A percentile compares a stretch with the other conserved stretches of the same genome.
These are phyloP conservation scores for Drosophila nannoptera DNA, from an alignment of 1,140 invertebrate species.

Conservation along the genomic window DNA sequence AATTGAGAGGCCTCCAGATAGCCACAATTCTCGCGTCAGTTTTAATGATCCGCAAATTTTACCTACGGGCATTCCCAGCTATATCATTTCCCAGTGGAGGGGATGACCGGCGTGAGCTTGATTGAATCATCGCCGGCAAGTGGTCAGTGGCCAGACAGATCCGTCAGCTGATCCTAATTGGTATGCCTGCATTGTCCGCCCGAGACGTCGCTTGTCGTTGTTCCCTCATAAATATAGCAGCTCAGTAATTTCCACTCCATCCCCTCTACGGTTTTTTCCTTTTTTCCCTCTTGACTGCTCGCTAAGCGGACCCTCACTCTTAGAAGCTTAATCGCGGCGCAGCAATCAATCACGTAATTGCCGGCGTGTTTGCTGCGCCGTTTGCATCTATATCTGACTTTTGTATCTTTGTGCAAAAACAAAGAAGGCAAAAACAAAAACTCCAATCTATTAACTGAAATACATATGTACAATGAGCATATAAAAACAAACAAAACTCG, in stretches of 20 bases:
- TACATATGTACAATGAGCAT: conserved; percentile 9
- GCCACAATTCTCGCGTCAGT: too few relatives aligned
- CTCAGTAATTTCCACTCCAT: conserved; percentile 49
- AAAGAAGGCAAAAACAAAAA: conserved; percentile 46
- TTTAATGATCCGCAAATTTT: too few relatives aligned
- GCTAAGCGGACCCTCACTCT: conserved; percentile 24
- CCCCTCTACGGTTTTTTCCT: conserved; percentile 50
- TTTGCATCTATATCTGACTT: conserved; percentile 63
- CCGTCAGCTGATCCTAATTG: conserved; percentile 59
- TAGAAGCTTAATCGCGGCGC: conserved; percentile 50
- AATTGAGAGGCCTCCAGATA: too few relatives aligned
- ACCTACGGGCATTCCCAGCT: too few relatives aligned
- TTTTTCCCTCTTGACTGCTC: conserved; percentile 1
- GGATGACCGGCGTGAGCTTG: background rate
- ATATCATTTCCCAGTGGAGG: background rate
- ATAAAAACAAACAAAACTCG: conserved; percentile 53
- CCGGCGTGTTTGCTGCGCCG: conserved; percentile 63
- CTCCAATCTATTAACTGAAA: conserved; percentile 51
- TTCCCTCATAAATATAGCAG: conserved; percentile 70
- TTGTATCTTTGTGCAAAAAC: conserved; percentile 62
- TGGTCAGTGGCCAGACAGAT: conserved; percentile 29
- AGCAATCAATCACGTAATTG: conserved; percentile 73
- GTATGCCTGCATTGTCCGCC: conserved; percentile 64
- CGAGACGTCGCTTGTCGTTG: conserved; percentile 65
- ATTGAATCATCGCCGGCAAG: conserved; percentile 31